Conservation (phyloP, 1,140 invertebrate genomes). For the Sipha flava region DNA sequence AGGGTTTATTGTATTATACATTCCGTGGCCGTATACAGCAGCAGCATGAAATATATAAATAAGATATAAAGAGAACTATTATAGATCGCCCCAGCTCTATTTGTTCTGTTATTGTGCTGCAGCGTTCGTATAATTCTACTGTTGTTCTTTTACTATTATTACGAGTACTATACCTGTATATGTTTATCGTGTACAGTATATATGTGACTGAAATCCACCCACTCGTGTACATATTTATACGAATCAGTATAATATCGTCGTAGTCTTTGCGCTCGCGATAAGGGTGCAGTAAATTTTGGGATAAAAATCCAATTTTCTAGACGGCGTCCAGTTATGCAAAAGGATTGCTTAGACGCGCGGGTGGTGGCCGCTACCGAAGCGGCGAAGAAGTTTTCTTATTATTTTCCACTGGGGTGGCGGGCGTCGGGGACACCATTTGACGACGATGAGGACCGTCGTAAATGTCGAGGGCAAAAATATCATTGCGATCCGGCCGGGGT, state of each 20-base stretch:
- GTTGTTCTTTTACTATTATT: no score
- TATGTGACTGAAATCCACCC: background rate
- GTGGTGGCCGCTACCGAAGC: background rate
- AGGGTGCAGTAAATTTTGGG: background rate
- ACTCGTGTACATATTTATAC: background rate
- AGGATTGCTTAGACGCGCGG: background rate
- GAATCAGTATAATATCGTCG: background rate
- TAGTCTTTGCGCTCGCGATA: background rate
- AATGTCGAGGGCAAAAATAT: background rate
- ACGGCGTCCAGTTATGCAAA: slow-evolving; percentile 8
- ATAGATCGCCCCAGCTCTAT: no score
- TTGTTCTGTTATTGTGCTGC: no score
- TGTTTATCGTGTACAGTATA: no score
- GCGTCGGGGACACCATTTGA: background rate
- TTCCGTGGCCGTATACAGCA: no score
- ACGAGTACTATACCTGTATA: no score
- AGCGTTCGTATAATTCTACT: no score
- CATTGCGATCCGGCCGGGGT: background rate
- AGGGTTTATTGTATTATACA: no score
- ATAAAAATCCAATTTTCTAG: background rate
- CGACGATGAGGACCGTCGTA: background rate
- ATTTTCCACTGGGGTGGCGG: background rate
- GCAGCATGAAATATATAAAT: no score
- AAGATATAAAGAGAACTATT: no score
- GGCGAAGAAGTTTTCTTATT: slow-evolving; percentile 8